These are phyloP conservation scores for Zosterops japonicus DNA, from an alignment of 2,113 vertebrate genomes.

Conservation along the genomic window DNA sequence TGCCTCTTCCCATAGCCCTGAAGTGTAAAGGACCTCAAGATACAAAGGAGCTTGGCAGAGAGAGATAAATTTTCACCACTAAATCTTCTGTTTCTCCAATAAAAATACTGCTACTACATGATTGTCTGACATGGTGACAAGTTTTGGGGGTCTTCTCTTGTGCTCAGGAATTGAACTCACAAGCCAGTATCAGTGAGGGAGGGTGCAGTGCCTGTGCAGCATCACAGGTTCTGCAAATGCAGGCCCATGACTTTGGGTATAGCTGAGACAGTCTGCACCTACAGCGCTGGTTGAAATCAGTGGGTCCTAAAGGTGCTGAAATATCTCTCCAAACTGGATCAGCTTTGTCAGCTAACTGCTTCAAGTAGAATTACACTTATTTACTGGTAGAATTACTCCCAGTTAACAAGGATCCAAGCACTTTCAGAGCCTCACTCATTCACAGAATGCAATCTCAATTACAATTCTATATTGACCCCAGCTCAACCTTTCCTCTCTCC, in stretches of 20 bases:
- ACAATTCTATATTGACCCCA: neutral
- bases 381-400: neutral
- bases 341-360: neutral
- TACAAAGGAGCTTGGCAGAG: neutral
- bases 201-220: neutral
- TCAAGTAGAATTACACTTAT: neutral
- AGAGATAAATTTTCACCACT: neutral
- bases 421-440: neutral
- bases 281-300: neutral
- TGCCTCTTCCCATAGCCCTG: neutral
- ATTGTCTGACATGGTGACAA: neutral
- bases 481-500: neutral
- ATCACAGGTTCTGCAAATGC: neutral
- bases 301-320: neutral
- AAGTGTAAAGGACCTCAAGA: neutral
- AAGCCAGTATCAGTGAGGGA: neutral
- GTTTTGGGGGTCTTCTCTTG: neutral
- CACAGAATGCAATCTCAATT: neutral
- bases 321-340: neutral
- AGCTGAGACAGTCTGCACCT: neutral
- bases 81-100: neutral
- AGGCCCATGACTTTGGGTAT: accelerated
- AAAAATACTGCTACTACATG: neutral
- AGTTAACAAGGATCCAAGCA: neutral
- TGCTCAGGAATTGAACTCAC: neutral